phyloP scores from a whole-genome alignment of 2,797 vertebrate species.

The Decapterus maruadsi region DNA sequence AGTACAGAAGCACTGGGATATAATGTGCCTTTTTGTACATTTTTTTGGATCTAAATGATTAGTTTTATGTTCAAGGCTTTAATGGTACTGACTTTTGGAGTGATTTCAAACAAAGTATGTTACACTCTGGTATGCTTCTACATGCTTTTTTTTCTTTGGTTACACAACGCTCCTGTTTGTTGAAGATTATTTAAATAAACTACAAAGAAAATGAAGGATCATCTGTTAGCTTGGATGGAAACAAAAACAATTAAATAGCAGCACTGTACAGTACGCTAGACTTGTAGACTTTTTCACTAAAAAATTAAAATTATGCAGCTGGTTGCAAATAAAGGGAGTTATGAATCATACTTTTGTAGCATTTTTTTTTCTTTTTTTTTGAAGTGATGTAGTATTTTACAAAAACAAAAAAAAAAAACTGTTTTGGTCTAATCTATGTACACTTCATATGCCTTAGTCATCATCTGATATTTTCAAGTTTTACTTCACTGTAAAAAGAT shows the following conservation, averaged over 20 bases:
- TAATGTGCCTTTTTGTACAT: constrained; percentile 99
- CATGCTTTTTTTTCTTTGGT: constrained; percentile 90
- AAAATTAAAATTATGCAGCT: constrained; percentile 91
- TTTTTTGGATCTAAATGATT: constrained; percentile 97
- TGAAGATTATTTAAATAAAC: constrained; percentile 87
- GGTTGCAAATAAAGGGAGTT: constrained; percentile 97
- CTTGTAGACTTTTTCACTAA: constrained; percentile 94
- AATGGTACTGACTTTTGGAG: constrained; percentile 99
- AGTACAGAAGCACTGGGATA: constrained; percentile 99
- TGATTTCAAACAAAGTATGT: constrained; percentile 93
- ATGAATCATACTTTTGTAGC: constrained; percentile 95
- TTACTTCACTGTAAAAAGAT: constrained; percentile 97
- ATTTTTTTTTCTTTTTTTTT: constrained; percentile 78
- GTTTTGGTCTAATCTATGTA: constrained; percentile 95
- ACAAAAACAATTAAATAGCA: constrained; percentile 87
- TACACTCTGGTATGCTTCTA: constrained; percentile 93
- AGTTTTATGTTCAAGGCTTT: constrained; percentile 99
- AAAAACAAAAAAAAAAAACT: constrained; percentile 83
- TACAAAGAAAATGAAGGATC: constrained; percentile 86
- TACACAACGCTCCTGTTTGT: constrained; percentile 94
- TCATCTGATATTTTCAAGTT: constrained; percentile 92
- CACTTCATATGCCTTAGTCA: constrained; percentile 91
- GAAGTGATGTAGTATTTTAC: constrained; percentile 93
- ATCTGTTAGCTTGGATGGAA: constrained; percentile 85
- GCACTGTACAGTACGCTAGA: constrained; percentile 93